Evolutionary conservation across 2,888 invertebrate species (phyloP).

Genomic region (Eupithecia vulgata): DNA sequence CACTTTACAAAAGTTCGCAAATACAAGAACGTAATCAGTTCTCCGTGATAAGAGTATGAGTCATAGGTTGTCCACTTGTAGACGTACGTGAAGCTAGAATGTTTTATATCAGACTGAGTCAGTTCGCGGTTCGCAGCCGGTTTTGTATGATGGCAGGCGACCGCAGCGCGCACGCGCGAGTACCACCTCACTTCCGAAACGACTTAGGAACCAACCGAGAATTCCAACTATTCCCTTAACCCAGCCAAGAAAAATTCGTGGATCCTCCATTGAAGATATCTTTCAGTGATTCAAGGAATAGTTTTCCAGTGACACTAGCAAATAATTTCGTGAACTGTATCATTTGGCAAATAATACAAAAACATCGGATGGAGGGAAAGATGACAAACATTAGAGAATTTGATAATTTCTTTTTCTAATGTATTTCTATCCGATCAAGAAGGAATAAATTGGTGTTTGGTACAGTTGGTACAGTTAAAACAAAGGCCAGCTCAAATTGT

Average conservation of each 20-base stretch:
- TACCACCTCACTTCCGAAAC: slow-evolving; percentile 52
- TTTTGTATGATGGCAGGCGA: slow-evolving; percentile 75
- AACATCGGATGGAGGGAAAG: slow-evolving; percentile 10
- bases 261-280: slow-evolving; percentile 51
- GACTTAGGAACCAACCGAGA: slow-evolving; percentile 57
- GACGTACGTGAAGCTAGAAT: slow-evolving; percentile 77
- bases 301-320: slow-evolving; percentile 64
- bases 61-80: slow-evolving; percentile 68
- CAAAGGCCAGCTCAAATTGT: slow-evolving; percentile 34
- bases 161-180: slow-evolving; percentile 76
- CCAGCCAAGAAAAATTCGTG: slow-evolving; percentile 70
- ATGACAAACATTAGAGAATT: not conserved
- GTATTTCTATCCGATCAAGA: slow-evolving; percentile 19
- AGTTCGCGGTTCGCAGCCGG: slow-evolving; percentile 73
- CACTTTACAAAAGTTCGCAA: slow-evolving; percentile 61
- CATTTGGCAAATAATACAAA: slow-evolving; percentile 52
- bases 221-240: slow-evolving; percentile 71
- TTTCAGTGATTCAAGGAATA: slow-evolving; percentile 74
- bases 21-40: slow-evolving; percentile 60
- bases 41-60: slow-evolving; percentile 78
- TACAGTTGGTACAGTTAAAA: slow-evolving; percentile 23
- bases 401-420: slow-evolving; percentile 35
- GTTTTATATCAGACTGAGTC: slow-evolving; percentile 82
- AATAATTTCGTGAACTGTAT: slow-evolving; percentile 52
- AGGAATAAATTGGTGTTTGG: slow-evolving; percentile 19